These are phyloP conservation scores for Notechis scutatus DNA, from an alignment of 2,113 vertebrate genomes.

Conservation along the genomic window DNA sequence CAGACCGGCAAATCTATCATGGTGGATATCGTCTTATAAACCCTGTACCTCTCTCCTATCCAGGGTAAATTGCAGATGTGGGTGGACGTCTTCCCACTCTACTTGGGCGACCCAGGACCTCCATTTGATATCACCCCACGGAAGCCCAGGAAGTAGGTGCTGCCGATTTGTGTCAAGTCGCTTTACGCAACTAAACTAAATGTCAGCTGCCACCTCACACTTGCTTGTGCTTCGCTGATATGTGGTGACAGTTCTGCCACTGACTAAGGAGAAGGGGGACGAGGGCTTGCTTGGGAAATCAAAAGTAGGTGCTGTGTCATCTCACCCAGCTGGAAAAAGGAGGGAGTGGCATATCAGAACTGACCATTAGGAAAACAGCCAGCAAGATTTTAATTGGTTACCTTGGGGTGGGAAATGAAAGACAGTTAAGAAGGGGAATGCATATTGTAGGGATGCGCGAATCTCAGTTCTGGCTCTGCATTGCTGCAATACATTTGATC, in stretches of 20 bases:
- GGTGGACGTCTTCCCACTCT: slow-evolving; percentile 73
- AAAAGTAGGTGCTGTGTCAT: too few relatives aligned
- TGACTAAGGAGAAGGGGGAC: background rate
- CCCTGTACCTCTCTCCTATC: fast-evolving
- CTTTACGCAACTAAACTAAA: background rate
- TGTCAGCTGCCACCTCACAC: background rate
- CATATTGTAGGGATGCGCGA: too few relatives aligned
- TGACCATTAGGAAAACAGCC: background rate
- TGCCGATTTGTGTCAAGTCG: background rate
- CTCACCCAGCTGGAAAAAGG: background rate
- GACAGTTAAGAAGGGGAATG: too few relatives aligned
- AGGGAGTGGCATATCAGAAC: background rate
- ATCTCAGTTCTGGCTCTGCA: too few relatives aligned
- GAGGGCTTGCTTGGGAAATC: too few relatives aligned
- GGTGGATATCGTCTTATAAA: background rate
- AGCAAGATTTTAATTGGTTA: too few relatives aligned
- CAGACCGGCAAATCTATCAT: background rate
- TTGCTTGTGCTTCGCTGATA: background rate
- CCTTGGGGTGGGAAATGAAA: too few relatives aligned
- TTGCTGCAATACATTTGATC: too few relatives aligned
- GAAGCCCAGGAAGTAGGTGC: slow-evolving; percentile 62
- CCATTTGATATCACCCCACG: slow-evolving; percentile 62
- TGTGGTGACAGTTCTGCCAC: background rate
- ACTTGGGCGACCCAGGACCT: slow-evolving; percentile 65
- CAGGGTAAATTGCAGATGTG: slow-evolving; percentile 78